A percentile compares a stretch with the other conserved stretches of the same genome.
Evolutionary conservation across 2,113 vertebrate genomes (phyloP).

Genomic region (Willisornis vidua): DNA sequence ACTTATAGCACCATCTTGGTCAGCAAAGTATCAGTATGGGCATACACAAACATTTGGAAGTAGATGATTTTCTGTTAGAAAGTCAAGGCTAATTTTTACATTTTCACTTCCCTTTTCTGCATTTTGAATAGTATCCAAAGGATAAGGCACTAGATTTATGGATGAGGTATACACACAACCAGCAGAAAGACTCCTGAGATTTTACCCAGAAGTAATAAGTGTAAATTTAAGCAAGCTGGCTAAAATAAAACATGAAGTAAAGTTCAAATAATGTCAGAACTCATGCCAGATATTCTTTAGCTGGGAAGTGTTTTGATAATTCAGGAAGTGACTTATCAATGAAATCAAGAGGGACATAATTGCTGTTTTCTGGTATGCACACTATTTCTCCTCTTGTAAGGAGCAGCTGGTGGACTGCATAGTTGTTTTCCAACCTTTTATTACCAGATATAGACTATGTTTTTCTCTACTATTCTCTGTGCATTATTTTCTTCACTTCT

Average conservation of each 20-base stretch:
- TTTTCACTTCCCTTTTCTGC: neutral
- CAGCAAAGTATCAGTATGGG: neutral
- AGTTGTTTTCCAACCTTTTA: neutral
- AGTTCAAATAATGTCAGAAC: neutral
- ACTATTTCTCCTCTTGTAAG: neutral
- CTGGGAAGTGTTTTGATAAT: neutral
- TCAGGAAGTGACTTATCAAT: neutral
- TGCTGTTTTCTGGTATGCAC: neutral
- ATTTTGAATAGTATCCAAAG: neutral
- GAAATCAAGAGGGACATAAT: neutral
- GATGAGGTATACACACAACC: neutral
- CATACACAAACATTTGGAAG: neutral
- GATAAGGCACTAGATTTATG: neutral
- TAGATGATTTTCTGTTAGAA: neutral
- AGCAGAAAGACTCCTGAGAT: neutral
- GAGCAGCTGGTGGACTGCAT: neutral
- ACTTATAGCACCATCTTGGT: neutral
- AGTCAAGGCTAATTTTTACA: neutral
- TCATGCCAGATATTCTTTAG: neutral
- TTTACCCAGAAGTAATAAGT: neutral
- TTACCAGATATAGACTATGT: neutral
- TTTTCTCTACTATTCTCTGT: neutral
- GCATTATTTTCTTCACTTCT: neutral
- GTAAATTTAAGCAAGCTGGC: neutral
- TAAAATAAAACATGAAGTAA: neutral